phyloP scores from a whole-genome alignment of 1,140 invertebrate genomes.

The Trichomalopsis sarcophagae region DNA sequence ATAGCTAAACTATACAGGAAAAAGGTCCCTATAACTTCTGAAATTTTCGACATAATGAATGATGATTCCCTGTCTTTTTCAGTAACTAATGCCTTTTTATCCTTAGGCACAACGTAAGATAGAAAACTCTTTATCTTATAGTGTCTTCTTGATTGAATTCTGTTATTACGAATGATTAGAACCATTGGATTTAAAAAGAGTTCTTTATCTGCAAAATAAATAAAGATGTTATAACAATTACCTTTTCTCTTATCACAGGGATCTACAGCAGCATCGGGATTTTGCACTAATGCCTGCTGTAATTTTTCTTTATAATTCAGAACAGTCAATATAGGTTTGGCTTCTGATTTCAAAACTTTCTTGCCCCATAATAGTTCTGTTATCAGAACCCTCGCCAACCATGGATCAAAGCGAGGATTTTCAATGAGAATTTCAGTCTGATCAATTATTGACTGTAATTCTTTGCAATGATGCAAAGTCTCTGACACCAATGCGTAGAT shows the following conservation, averaged over 20 bases:
- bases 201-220: constrained; percentile 64
- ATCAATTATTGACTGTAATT: constrained; percentile 80
- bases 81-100: constrained; percentile 48
- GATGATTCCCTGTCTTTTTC: constrained; percentile 47
- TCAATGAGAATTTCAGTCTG: constrained; percentile 79
- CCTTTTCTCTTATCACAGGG: constrained; percentile 61
- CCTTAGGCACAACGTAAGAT: constrained; percentile 52
- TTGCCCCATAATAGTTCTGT: constrained; percentile 90
- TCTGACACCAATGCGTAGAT: constrained; percentile 81
- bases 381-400: constrained; percentile 84
- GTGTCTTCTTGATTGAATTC: constrained; percentile 65
- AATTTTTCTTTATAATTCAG: constrained; percentile 79
- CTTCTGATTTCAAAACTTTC: constrained; percentile 79
- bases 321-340: constrained; percentile 83
- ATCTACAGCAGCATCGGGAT: constrained; percentile 51
- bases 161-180: constrained; percentile 69
- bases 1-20: constrained; percentile 87
- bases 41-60: constrained; percentile 56
- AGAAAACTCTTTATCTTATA: constrained; percentile 56
- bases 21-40: constrained; percentile 78
- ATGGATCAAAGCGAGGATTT: constrained; percentile 81
- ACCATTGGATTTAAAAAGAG: constrained; percentile 63
- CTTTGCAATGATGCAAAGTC: constrained; percentile 80
- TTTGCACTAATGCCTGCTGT: constrained; percentile 66
- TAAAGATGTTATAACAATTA: constrained; percentile 65